Conservation (phyloP, 2,797 vertebrate species). For the Acanthiza pusilla region DNA sequence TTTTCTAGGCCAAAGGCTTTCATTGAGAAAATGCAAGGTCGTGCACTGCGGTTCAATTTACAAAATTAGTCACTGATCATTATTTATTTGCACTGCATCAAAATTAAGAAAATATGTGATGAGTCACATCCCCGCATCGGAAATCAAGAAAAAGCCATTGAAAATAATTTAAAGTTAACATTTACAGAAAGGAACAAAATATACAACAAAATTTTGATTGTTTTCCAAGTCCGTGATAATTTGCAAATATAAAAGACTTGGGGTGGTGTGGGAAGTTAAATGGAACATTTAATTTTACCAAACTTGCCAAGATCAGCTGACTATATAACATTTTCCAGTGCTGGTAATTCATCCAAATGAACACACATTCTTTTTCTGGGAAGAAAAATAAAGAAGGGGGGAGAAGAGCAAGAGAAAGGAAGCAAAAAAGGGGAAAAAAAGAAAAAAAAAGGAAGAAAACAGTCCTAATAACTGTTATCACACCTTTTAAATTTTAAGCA, state of each 20-base stretch:
- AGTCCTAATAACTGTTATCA: neutral
- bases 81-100: neutral
- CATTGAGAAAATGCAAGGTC: neutral
- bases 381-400: neutral
- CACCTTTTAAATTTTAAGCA: constrained; percentile 17
- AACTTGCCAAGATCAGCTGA: neutral
- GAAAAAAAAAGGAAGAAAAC: neutral
- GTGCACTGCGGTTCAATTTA: neutral
- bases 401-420: neutral
- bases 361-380: neutral
- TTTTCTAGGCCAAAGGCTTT: neutral
- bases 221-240: neutral
- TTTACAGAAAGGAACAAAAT: neutral
- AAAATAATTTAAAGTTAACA: neutral
- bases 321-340: neutral
- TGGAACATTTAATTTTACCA: neutral
- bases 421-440: no score
- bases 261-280: neutral
- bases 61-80: neutral
- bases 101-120: neutral
- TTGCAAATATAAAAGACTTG: neutral
- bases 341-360: neutral
- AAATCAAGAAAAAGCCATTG: neutral
- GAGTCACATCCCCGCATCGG: neutral
- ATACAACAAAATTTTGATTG: neutral